Evolutionary conservation across 2,888 invertebrate genomes (phyloP), one percentile per base, ranked within the genome.

Genomic region (Megalurothrips usitatus): DNA sequence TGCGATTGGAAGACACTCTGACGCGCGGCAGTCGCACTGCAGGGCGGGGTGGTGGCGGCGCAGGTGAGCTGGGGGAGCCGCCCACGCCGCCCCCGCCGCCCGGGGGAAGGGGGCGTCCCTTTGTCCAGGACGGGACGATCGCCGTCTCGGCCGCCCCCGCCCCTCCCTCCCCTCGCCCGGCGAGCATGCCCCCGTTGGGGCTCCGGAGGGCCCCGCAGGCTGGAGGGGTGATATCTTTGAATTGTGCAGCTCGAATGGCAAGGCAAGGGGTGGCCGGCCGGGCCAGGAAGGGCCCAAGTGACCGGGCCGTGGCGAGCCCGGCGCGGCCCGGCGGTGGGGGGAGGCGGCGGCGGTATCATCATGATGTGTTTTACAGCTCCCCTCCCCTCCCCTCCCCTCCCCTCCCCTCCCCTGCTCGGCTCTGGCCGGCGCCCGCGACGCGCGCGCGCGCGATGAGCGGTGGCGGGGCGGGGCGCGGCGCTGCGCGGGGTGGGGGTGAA

Each of bases 301-400:
- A 23, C 68, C 68, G 19, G 68, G 68, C 68, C 68, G 68, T 68
- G 68, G 68, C 68, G 68, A 68, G 68, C 68, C 68, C n/a, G 68
- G 68, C 68, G 26, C 12, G 23, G 68, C 68, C 23, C 68, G 68
- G 26, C 26, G 68, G 68, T 26, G 68, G 68, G 68, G 68, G 68
- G 68, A 2, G 26, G 68, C 68, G 68, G 68, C 68, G 26, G 68
- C 68, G 26, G 68, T 75, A 75, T 75, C 68, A 75, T 75, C 68
- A 75, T 75, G 68, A 75, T 75, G 68, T 75, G 68, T 75, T 75
- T 75, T 75, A 75, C 68, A 75, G 68, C 68, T 75, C 68, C 68
- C 68, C n/a, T 23, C n/a, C n/a, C n/a, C 68, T n/a, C 68, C n/a
- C 68, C 68, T 6, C 68, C 68, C 11, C 68, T n/a, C 68, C 68